phyloP scores from a whole-genome alignment of 1,140 invertebrate genomes.

The Rhysida immarginata region DNA sequence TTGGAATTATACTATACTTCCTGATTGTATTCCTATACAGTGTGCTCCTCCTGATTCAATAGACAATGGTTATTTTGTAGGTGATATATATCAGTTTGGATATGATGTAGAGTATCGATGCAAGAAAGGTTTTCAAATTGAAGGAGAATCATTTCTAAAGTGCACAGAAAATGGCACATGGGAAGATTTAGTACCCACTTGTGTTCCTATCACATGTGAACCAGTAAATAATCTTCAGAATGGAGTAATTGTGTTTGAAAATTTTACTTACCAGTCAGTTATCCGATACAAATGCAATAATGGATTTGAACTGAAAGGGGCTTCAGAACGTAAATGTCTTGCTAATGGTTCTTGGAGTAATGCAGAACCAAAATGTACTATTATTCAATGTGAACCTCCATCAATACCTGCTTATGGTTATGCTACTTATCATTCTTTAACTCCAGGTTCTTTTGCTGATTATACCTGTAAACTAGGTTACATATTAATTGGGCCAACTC shows the following conservation, averaged over 20 bases:
- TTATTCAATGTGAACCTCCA: conserved; percentile 16
- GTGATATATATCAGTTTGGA: background rate
- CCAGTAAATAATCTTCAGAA: conserved; percentile 6
- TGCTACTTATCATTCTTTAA: conserved; percentile 10
- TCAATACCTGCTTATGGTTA: background rate
- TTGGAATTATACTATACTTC: conserved; percentile 19
- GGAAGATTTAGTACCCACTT: background rate
- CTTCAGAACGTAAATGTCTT: conserved; percentile 16
- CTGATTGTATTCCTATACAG: conserved; percentile 14
- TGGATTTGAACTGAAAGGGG: conserved; percentile 23
- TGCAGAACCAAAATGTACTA: conserved; percentile 19
- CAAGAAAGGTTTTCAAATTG: conserved; percentile 12
- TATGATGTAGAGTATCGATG: conserved; percentile 10
- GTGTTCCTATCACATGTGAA: background rate
- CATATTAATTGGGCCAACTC: background rate
- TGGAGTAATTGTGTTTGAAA: conserved; percentile 10
- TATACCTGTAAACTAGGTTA: conserved; percentile 15
- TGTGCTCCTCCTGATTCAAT: conserved; percentile 15
- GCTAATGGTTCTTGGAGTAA: conserved; percentile 23
- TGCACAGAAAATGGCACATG: conserved; percentile 6
- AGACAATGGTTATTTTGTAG: conserved; percentile 10
- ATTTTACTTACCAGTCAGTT: conserved; percentile 12
- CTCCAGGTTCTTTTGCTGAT: conserved; percentile 14
- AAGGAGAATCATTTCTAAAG: conserved; percentile 6
- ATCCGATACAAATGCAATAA: conserved; percentile 21